Evolutionary conservation across 1,140 invertebrate species (phyloP).

Genomic region (Aphelenchoides fujianensis): DNA sequence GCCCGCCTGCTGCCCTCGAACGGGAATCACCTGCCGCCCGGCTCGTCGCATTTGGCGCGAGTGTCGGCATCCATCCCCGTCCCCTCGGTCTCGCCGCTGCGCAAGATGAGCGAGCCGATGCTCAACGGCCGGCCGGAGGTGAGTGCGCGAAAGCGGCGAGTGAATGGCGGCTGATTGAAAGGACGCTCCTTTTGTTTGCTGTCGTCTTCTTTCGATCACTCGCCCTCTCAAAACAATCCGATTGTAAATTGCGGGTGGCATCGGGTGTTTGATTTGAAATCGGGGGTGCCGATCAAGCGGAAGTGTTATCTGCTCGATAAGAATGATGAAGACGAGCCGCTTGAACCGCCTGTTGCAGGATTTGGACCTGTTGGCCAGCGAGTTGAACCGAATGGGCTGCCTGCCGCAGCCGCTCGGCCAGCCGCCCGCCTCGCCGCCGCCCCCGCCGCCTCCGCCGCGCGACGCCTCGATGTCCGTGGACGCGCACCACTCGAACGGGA

Average conservation of each 20-base stretch:
- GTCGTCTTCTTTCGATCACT: not conserved
- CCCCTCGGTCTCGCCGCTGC: constrained; percentile 38
- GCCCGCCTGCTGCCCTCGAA: not conserved
- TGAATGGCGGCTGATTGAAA: constrained; percentile 14
- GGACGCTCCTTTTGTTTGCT: not conserved
- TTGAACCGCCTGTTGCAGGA: constrained; percentile 35
- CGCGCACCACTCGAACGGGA: constrained; percentile 25
- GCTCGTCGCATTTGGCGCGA: constrained; percentile 27
- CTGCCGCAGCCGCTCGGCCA: constrained; percentile 50
- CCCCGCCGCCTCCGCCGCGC: constrained; percentile 76
- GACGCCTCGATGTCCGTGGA: constrained; percentile 62
- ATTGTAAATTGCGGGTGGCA: not conserved
- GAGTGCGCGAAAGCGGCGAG: too few species aligned
- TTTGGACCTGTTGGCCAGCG: constrained; percentile 55
- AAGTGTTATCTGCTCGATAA: too few species aligned
- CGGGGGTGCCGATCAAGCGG: too few species aligned
- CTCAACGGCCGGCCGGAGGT: constrained; percentile 53
- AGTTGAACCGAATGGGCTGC: constrained; percentile 54
- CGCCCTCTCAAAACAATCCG: not conserved
- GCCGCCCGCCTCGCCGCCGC: constrained; percentile 68
- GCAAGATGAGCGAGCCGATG: constrained; percentile 58
- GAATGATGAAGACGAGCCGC: not conserved
- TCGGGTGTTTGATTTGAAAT: too few species aligned
- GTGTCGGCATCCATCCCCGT: constrained; percentile 31
- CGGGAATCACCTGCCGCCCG: not conserved